Conservation (phyloP, 2,888 invertebrate species). For the Agrilus mali region DNA sequence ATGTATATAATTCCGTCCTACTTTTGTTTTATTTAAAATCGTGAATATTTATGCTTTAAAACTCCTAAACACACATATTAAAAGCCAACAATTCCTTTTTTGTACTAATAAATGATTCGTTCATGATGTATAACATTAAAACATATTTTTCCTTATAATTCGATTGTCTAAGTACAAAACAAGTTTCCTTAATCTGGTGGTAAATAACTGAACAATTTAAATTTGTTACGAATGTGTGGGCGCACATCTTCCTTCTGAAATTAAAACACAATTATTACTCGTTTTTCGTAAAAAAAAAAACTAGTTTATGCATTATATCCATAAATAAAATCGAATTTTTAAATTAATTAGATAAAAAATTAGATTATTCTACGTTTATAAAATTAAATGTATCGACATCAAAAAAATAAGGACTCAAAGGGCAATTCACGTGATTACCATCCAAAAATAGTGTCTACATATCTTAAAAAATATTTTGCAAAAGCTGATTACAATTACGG, state of each 20-base stretch:
- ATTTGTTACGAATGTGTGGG: constrained; percentile 82
- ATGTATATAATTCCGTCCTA: too few species aligned
- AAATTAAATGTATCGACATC: too few species aligned
- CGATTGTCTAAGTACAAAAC: constrained; percentile 4
- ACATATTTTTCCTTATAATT: not conserved
- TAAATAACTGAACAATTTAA: constrained; percentile 77
- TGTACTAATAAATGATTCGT: too few species aligned
- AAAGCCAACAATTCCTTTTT: too few species aligned
- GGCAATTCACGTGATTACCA: not conserved
- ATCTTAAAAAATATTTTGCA: not conserved
- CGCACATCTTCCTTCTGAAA: constrained; percentile 83
- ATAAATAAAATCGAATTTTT: not conserved
- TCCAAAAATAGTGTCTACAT: not conserved
- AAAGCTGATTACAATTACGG: not conserved
- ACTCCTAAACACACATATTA: too few species aligned
- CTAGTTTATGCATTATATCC: not conserved
- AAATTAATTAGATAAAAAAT: constrained; percentile 2
- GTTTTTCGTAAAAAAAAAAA: not conserved
- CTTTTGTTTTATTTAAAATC: too few species aligned
- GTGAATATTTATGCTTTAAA: too few species aligned
- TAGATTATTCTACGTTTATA: too few species aligned
- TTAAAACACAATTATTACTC: constrained; percentile 10
- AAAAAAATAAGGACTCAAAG: constrained; percentile 2
- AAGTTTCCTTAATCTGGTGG: constrained; percentile 60
- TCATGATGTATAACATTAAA: too few species aligned